Evolutionary conservation across 92 coral and sea anemone genomes (phyloP), one percentile per base, ranked within the genome.

Genomic region (Phenganax stokvisi): DNA sequence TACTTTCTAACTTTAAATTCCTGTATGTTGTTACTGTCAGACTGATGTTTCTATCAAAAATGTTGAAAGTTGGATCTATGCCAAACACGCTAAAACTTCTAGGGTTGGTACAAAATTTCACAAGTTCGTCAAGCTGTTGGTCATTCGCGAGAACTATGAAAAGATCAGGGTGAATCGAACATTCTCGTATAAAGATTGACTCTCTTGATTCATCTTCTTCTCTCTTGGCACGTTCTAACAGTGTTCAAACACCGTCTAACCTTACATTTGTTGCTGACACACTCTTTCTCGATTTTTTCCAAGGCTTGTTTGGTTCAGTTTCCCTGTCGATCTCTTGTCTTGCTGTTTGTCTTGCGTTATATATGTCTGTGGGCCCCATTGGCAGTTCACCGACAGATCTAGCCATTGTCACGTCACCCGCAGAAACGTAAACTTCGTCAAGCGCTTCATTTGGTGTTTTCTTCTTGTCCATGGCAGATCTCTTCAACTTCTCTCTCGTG

Each of bases 141-240:
- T 87, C 81, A 55, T 87, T 84, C 0, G 90, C 86, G 47, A 84
- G 66, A 13, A 87, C 88, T 10, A 73, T 27, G 57, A 73, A 72
- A n/a, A 83, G 64, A 71, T 84, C 88, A 16, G 88, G 88, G 57
- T 87, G 86, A 20, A 87, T 85, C 9, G 79, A 25, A 57, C 85
- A 75, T 6, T 75, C 88, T 6, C 90, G 79, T 68, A 87, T 84
- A 51, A 87, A 81, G 2, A 68, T 52, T 0, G 86, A 20, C 3
- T 84, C 88, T 69, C 27, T 74, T 15, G 90, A 84, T 9, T 31
- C 59, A 51, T 87, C 87, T 74, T 87, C 87, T 29, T 87, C 87
- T 57, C 87, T 52, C 82, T 87, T 79, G 54, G 90, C 90, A 16
- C 85, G 87, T 74, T 84, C 90, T 13, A 84, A 74, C 56, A 87